Evolutionary conservation across 2,888 invertebrate species (phyloP).

Genomic region (Tortricodes alternella): DNA sequence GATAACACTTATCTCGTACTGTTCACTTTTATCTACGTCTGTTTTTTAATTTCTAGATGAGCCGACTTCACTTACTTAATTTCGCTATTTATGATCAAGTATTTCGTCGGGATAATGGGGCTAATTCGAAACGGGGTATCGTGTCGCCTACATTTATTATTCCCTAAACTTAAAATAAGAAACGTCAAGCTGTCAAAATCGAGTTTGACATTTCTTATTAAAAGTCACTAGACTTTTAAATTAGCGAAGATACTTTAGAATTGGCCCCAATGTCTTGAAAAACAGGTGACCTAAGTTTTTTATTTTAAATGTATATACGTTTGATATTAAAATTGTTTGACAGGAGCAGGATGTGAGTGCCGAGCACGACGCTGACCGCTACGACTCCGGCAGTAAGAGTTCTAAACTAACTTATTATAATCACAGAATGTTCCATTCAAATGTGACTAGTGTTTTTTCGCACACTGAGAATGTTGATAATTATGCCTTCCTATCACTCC

Average conservation of each 20-base stretch:
- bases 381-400: constrained; percentile 61
- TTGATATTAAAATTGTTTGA: constrained; percentile 14
- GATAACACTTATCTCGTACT: neutral
- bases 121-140: no score
- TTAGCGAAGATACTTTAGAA: no score
- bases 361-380: constrained; percentile 55
- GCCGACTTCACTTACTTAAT: neutral
- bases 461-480: constrained; percentile 24
- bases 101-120: no score
- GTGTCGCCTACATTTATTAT: no score
- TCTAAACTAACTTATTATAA: neutral
- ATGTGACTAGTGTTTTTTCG: constrained; percentile 11
- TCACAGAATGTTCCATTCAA: constrained; percentile 3
- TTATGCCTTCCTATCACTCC: constrained; percentile 15
- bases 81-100: neutral
- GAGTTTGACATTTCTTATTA: no score
- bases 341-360: constrained; percentile 65
- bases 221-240: no score
- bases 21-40: neutral
- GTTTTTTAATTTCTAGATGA: neutral
- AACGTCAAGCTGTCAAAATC: no score
- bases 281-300: no score
- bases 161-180: no score
- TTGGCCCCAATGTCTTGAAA: no score
- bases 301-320: neutral